Base-by-base conservation (phyloP, 2,888 invertebrate genomes). In the Thecophora atra region DNA sequence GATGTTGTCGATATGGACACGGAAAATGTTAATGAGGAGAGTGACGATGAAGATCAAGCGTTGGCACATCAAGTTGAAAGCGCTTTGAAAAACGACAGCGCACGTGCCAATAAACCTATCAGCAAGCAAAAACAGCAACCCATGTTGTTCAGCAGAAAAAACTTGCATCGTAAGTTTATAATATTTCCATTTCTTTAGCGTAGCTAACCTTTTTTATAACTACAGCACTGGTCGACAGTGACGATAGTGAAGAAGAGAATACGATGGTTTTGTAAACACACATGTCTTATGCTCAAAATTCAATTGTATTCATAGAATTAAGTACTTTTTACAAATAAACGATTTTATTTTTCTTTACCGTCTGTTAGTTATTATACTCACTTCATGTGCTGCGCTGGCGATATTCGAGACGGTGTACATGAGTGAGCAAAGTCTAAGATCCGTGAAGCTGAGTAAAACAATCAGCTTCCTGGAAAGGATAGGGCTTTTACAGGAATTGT, bases 171-270 rank as follows among this genome's bases (percentile, higher is more conserved):
- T 76, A 68, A 74, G 72, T 63, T n/a, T n/a, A 42, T 11, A 11
- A 47, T n/a, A 17, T 15, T 47, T n/a, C n/a, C 13, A 47, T n/a
- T n/a, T 47, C 15, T n/a, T n/a, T 37, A 52, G 8, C 11, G 7
- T 21, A 47, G 15, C 11, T 47, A 47, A 47, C 17, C 47, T 47
- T 47, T 47, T n/a, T 70, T 2, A 51, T 47, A 19, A 75, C 72
- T 75, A 8, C 63, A 76, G 75, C 71, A 66, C 28, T 64, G 1
- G 65, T 68, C 21, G 73, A 63, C 54, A 80, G 79, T 56, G n/a
- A n/a, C n/a, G 81, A 80, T 30, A 81, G 81, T 47, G 83, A 83
- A 70, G 82, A 83, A 51, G 82, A 83, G 28, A 71, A 74, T 60
- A 78, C 78, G 58, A 72, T 79, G 60, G 73, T 79, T 24, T 73